These are phyloP conservation scores for Leucophora obtusa DNA, from an alignment of 2,888 invertebrate species.

Conservation along the genomic window DNA sequence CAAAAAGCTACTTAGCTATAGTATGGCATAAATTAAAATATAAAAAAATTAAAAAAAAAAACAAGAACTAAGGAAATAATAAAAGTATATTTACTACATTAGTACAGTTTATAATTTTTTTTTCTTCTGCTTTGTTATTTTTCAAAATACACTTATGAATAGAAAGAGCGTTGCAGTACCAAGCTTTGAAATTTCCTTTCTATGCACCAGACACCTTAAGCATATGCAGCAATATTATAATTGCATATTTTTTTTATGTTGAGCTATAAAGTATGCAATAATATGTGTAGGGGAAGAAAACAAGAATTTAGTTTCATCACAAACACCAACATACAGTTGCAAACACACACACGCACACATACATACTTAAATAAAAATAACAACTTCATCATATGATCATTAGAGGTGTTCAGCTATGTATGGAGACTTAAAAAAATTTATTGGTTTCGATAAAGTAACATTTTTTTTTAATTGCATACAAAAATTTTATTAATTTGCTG, in stretches of 20 bases:
- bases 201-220: constrained; percentile 56
- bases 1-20: constrained; percentile 52
- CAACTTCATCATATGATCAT: too few relatives aligned
- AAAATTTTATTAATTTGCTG: too few relatives aligned
- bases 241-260: constrained; percentile 50
- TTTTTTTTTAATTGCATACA: too few relatives aligned
- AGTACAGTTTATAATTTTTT: constrained; percentile 26
- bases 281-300: neutral
- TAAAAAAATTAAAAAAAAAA: constrained; percentile 16
- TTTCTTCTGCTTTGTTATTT: neutral
- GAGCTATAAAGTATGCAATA: constrained; percentile 56
- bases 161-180: constrained; percentile 20
- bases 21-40: constrained; percentile 42
- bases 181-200: constrained; percentile 41
- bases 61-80: constrained; percentile 9
- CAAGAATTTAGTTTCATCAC: constrained; percentile 33
- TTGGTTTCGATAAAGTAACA: too few relatives aligned
- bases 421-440: too few relatives aligned
- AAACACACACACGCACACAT: neutral
- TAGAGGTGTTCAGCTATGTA: too few relatives aligned
- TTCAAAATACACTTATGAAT: constrained; percentile 34
- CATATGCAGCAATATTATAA: constrained; percentile 61
- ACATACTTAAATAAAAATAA: neutral
- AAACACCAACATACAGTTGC: neutral
- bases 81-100: constrained; percentile 46